These are phyloP conservation scores for Pitta sordida DNA, from an alignment of 2,113 vertebrate genomes.

Conservation along the genomic window DNA sequence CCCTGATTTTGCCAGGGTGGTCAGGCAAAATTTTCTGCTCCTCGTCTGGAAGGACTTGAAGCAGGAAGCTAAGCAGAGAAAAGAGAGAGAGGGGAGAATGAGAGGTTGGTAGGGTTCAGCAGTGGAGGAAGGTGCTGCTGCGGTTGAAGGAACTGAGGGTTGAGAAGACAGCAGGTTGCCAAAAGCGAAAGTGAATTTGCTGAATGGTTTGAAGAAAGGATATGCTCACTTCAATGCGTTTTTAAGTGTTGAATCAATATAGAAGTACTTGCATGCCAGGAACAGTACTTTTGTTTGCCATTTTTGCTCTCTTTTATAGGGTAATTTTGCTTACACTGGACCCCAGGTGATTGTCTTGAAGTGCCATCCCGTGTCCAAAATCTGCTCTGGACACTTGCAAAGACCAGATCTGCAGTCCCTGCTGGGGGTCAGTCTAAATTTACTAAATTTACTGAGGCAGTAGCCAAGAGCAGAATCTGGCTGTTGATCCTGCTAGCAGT, in stretches of 20 bases:
- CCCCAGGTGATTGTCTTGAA: background rate
- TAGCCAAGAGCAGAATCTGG: background rate
- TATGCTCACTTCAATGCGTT: background rate
- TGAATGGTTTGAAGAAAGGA: background rate
- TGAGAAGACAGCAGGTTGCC: background rate
- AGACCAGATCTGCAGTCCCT: background rate
- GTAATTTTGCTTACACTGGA: background rate
- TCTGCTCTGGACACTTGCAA: background rate
- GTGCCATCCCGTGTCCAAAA: background rate
- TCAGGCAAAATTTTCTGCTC: background rate
- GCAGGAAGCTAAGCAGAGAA: background rate
- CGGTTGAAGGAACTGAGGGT: background rate
- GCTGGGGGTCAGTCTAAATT: background rate
- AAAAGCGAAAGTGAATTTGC: background rate
- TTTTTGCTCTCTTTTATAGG: background rate
- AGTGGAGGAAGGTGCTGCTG: background rate
- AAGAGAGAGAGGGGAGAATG: background rate
- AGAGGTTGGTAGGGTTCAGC: background rate
- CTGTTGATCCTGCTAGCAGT: background rate
- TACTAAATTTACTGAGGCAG: background rate
- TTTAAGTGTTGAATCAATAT: conserved; percentile 17
- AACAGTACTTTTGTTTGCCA: background rate
- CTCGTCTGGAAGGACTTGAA: background rate
- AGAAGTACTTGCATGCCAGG: background rate
- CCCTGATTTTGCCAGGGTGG: background rate